Percentiles rank a stretch among this genome's conserved stretches.
These are phyloP conservation scores for Spinus pinus DNA, from an alignment of 2,797 vertebrate species.

Conservation along the genomic window DNA sequence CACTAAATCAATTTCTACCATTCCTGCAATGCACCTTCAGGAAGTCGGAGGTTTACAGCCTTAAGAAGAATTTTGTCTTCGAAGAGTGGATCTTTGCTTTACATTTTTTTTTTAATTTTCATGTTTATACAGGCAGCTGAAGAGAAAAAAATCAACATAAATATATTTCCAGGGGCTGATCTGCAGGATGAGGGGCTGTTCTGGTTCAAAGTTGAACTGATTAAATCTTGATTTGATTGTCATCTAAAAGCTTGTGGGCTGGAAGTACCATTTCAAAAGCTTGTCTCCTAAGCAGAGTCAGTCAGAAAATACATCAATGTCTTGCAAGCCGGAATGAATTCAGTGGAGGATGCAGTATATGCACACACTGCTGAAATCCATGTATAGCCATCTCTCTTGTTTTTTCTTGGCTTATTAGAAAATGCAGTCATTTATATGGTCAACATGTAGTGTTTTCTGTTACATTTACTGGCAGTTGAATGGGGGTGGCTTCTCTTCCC, in stretches of 20 bases:
- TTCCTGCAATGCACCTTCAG: slow-evolving; percentile 57
- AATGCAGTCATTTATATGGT: not conserved
- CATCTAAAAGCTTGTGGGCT: slow-evolving; percentile 39
- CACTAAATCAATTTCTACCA: slow-evolving; percentile 73
- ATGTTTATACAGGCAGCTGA: slow-evolving; percentile 12
- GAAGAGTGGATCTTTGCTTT: slow-evolving; percentile 49
- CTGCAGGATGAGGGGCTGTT: not conserved
- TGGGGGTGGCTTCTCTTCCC: slow-evolving; percentile 6
- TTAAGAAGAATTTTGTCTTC: slow-evolving; percentile 46
- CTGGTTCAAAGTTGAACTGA: slow-evolving; percentile 38
- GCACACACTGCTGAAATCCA: slow-evolving; percentile 44
- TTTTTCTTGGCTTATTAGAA: slow-evolving; percentile 34
- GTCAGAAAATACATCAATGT: slow-evolving; percentile 59
- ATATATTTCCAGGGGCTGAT: not conserved
- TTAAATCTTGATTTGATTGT: slow-evolving; percentile 48
- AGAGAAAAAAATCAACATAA: not conserved
- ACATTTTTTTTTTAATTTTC: slow-evolving; percentile 8
- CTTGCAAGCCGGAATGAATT: slow-evolving; percentile 55
- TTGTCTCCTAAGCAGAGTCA: slow-evolving; percentile 52
- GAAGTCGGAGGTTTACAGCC: slow-evolving; percentile 44
- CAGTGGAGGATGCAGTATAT: slow-evolving; percentile 11
- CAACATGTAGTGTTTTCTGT: slow-evolving; percentile 23
- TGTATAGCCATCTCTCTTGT: slow-evolving; percentile 22
- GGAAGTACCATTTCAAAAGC: slow-evolving; percentile 50
- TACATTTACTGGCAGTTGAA: not conserved